Evolutionary conservation across 2,888 invertebrate genomes (phyloP).

Genomic region (Spodoptera exigua): DNA sequence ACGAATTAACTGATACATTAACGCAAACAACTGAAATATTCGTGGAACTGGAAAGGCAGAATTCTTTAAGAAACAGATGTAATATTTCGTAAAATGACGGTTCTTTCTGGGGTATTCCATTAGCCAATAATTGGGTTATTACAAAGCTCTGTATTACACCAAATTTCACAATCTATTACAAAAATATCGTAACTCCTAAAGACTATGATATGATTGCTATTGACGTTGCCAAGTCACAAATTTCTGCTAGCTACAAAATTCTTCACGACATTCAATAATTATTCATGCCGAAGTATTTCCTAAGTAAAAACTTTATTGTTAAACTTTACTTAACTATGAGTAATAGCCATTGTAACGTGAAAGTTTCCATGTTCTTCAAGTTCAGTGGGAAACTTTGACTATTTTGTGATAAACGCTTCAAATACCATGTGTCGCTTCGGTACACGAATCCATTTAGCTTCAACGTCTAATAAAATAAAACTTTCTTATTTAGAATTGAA

Average conservation of each 20-base stretch:
- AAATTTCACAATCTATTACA: too few species aligned
- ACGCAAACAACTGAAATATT: conserved; percentile 1
- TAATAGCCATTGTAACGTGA: conserved; percentile 57
- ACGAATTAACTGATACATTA: conserved; percentile 49
- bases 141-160: too few species aligned
- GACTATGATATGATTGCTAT: too few species aligned
- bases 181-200: too few species aligned
- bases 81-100: too few species aligned
- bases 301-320: conserved; percentile 41
- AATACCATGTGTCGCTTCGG: conserved; percentile 6
- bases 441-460: neutral
- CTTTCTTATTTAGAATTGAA: neutral
- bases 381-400: conserved; percentile 42
- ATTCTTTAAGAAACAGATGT: too few species aligned
- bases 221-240: too few species aligned
- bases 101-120: too few species aligned
- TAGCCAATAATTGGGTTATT: too few species aligned
- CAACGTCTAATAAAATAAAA: conserved; percentile 1
- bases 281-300: conserved; percentile 33
- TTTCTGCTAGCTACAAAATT: too few species aligned
- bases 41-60: too few species aligned
- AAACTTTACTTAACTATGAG: conserved; percentile 58
- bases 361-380: conserved; percentile 57
- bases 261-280: neutral
- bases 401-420: conserved; percentile 25